These are phyloP conservation scores for Lagocephalus sceleratus DNA, from an alignment of 2,797 vertebrate genomes.

Conservation along the genomic window DNA sequence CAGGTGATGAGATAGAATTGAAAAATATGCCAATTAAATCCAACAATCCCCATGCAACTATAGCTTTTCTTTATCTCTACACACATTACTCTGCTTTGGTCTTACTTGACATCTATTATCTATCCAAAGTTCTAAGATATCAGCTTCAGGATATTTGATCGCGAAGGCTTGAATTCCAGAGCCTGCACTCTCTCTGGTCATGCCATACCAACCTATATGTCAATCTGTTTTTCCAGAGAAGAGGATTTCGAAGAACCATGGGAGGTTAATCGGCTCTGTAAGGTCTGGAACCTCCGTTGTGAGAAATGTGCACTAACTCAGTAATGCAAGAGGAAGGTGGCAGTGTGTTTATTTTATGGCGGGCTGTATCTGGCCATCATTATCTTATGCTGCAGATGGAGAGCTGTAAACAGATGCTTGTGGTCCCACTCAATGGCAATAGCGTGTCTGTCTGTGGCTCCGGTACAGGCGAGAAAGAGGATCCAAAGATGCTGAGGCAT, in stretches of 20 bases:
- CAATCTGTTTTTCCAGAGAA: slow-evolving; percentile 30
- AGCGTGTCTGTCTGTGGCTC: slow-evolving; percentile 46
- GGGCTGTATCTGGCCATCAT: slow-evolving; percentile 69
- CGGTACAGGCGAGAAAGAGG: slow-evolving; percentile 29
- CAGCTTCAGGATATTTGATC: slow-evolving; percentile 1
- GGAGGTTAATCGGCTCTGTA: slow-evolving; percentile 12
- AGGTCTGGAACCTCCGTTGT: slow-evolving; percentile 45
- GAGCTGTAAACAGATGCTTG: slow-evolving; percentile 70
- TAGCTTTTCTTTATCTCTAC: slow-evolving; percentile 15
- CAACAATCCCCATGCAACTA: slow-evolving; percentile 43
- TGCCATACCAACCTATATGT: slow-evolving; percentile 8
- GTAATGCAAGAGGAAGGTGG: slow-evolving; percentile 60
- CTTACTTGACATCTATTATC: not conserved
- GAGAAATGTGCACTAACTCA: slow-evolving; percentile 28
- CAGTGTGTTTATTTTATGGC: slow-evolving; percentile 74
- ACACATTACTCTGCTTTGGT: slow-evolving; percentile 1
- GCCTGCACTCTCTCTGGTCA: slow-evolving; percentile 9
- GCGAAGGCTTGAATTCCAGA: not conserved
- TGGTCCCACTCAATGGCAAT: slow-evolving; percentile 55
- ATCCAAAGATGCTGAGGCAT: slow-evolving; percentile 41
- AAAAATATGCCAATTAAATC: slow-evolving; percentile 8
- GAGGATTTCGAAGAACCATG: slow-evolving; percentile 8
- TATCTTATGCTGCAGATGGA: slow-evolving; percentile 72
- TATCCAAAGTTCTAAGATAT: not conserved
- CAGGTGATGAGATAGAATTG: not conserved